Evolutionary conservation across 2,888 invertebrate species (phyloP).

Genomic region (Caprella mutica): DNA sequence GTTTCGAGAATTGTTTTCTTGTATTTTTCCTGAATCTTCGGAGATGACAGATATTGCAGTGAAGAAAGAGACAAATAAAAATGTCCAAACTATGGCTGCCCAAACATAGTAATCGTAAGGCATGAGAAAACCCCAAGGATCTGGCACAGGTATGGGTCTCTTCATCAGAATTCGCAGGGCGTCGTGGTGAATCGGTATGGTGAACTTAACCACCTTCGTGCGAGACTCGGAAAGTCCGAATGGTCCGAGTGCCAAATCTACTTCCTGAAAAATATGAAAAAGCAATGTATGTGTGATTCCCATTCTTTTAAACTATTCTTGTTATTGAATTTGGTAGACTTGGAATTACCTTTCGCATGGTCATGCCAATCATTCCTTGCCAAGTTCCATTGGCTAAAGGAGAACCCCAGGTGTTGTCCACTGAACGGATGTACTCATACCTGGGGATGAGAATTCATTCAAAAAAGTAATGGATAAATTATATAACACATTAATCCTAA

Average conservation of each 20-base stretch:
- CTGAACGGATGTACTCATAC: conserved; percentile 15
- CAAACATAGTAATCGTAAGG: conserved; percentile 15
- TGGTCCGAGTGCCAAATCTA: conserved; percentile 23
- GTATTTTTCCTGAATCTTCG: too few relatives aligned
- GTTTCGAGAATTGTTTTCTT: too few relatives aligned
- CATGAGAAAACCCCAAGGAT: conserved; percentile 20
- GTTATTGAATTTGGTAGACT: too few relatives aligned
- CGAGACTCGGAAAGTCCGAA: conserved; percentile 22
- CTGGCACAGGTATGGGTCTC: conserved; percentile 4
- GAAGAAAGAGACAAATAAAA: neutral
- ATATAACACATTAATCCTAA: too few relatives aligned
- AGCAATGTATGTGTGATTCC: too few relatives aligned
- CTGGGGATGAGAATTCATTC: neutral
- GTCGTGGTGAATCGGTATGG: conserved; percentile 16
- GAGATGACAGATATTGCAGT: neutral
- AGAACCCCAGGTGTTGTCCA: conserved; percentile 24
- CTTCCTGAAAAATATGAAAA: conserved; percentile 15
- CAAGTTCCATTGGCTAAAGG: conserved; percentile 15
- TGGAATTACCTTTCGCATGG: conserved; percentile 21
- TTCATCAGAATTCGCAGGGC: conserved; percentile 17
- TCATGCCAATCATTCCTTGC: conserved; percentile 30
- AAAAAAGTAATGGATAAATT: too few relatives aligned
- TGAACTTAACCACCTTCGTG: conserved; percentile 15
- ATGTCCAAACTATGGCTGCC: conserved; percentile 7
- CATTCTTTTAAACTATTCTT: too few relatives aligned